phyloP scores from a whole-genome alignment of 2,113 vertebrate genomes.

The Microtus oregoni region DNA sequence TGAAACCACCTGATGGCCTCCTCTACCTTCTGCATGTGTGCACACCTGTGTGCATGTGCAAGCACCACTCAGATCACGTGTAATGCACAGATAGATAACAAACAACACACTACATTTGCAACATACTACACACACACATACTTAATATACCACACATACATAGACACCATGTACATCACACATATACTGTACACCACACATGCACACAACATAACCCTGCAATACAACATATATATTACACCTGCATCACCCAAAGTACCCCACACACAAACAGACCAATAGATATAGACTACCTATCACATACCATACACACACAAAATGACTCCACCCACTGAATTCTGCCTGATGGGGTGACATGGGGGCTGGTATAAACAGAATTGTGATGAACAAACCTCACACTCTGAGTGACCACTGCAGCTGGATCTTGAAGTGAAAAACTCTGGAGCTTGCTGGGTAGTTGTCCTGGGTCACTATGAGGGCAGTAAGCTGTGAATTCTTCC shows the following conservation, averaged over 20 bases:
- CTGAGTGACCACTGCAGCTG: not conserved
- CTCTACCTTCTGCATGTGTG: not conserved
- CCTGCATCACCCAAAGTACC: not conserved
- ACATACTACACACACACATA: not conserved
- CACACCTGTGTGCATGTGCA: not conserved
- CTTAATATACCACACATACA: not conserved
- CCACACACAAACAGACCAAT: not conserved
- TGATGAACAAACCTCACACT: not conserved
- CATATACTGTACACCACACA: not conserved
- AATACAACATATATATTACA: not conserved
- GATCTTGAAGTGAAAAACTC: not conserved
- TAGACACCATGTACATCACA: not conserved
- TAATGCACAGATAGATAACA: not conserved
- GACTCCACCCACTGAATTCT: not conserved
- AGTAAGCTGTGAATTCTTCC: not conserved
- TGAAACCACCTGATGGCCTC: not conserved
- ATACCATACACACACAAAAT: not conserved
- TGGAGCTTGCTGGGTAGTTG: not conserved
- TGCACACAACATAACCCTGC: not conserved
- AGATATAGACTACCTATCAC: not conserved
- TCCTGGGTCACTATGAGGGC: not conserved
- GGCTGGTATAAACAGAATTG: not conserved
- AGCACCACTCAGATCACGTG: not conserved
- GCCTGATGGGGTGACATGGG: not conserved
- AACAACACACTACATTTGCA: not conserved